Evolutionary conservation across 2,113 vertebrate genomes (phyloP), one percentile per base, ranked within the genome.

Genomic region (Vombatus ursinus): DNA sequence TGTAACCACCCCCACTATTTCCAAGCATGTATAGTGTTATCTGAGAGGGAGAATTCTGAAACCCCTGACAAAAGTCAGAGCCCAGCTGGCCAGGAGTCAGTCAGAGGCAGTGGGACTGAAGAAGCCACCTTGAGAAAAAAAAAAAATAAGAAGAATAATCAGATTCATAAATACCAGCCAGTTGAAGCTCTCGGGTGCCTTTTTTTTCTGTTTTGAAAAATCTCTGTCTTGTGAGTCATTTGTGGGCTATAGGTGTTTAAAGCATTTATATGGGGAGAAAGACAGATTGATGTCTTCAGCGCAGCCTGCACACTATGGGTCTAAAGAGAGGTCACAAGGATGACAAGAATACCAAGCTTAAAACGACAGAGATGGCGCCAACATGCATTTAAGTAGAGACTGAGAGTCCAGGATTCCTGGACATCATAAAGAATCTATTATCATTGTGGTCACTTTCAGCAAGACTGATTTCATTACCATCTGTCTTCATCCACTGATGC

Each of bases 381-480:
- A 97, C 97, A 97, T 98, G 98, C 98, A 98, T 98, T 98, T 98
- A 98, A 98, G 98, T 97, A 50, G 97, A 98, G 98, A 98, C 98
- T 95, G 94, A 97, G 98, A 98, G 98, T 98, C 98, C 98, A 98
- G 98, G 97, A 99, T 98, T 98, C 98, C 98, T 99, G 98, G 98
- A 98, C 98, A 98, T 98, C 98, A 98, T 98, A 99, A 99, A 98
- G 98, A 98, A 99, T 99, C 98, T 99, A 98, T 99, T 98, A 98
- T 98, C 98, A 98, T 98, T 98, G 98, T 98, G 98, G 98, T 98
- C 98, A 98, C 98, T 99, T 98, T 98, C 98, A 98, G 98, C 98
- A 98, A 98, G 97, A 14, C 98, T 98, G 98, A 98, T 98, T 99
- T 98, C 98, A 98, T 99, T 98, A 98, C 98, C 98, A 98, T 98